Evolutionary conservation across 2,113 vertebrate genomes (phyloP), one percentile per base, ranked within the genome.

Genomic region (Cyprinodon variegatus): DNA sequence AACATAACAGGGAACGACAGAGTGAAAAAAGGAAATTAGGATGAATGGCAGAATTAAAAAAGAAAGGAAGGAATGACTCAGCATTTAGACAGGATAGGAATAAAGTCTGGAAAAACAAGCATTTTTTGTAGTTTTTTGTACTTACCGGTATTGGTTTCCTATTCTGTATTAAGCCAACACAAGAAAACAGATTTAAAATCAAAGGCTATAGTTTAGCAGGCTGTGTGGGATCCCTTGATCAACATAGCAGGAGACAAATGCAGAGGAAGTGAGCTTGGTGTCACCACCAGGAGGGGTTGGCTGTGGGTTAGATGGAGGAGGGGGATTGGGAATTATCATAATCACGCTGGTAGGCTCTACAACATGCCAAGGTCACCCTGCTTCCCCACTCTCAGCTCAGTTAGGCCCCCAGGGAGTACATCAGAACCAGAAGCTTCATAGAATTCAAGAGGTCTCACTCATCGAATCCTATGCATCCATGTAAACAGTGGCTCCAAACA

Each of bases 311-410:
- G 53, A 65, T 48, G 45, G 65, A 39, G 45, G 65, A 39, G 38
- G 36, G 70, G 70, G 63, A 64, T 50, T 60, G 72, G 79, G 68
- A 77, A 91, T 91, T 89, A 86, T 65, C 79, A 90, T 91, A 89
- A 91, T 90, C 83, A 79, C 4, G 37, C 82, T 71, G 74, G 84
- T 75, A 85, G 85, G 77, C 86, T 77, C 72, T 81, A 80, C 86
- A 85, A 79, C 81, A 4, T 80, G 70, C 77, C 90, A 92, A 91
- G 91, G 91, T 93, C 88, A 91, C 88, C 86, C 81, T 78, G 72
- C 76, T 61, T 77, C 75, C 74, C 69, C 79, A 45, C 61, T n/a
- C 81, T 84, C 63, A 39, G 72, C 76, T 78, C 70, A 66, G 68
- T 65, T 80, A 60, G 48, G 83, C 77, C 64, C 79, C 70, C 40